Base-by-base conservation (phyloP, 2,888 invertebrate genomes). In the Cataglyphis albicans region DNA sequence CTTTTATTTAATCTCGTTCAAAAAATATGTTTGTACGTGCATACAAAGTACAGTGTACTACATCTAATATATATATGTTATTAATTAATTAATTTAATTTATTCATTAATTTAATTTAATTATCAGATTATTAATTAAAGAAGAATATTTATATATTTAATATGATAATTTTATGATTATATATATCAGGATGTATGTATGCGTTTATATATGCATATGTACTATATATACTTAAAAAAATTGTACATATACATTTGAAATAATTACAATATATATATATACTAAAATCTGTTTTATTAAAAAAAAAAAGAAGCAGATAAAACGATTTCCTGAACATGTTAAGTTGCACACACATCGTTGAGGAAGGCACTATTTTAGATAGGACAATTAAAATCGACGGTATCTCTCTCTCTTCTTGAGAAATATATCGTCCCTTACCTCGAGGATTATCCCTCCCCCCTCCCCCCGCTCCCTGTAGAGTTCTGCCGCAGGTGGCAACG, bases 401-500 rank as follows among this genome's bases (percentile, higher is more conserved):
- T 41, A 72, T 25, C 25, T 25, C 25, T 25, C 25, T 25, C 25
- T 25, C 25, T 25, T 61, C 15, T n/a, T 0, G 9, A 57, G 48
- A 25, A 76, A 52, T 80, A 73, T 82, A 78, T 78, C 44, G 59
- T 78, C 78, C 70, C 59, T 68, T 41, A 41, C 21, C 44, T 59
- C 59, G 57, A 78, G 72, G 44, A 70, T 29, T 70, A 70, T 70
- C 41, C 25, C 25, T 1, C 25, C 1, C 25, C 25, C 25, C 25
- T 1, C 25, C 25, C 25, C 25, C 25, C 25, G 1, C 25, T 1
- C 44, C 78, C 70, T 78, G 57, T 35, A 67, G 59, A 78, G 70
- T 44, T 78, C 59, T 78, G 59, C 78, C 78, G 78, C 78, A 78
- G 70, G 78, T 78, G 78, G 44, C 70, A 25, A 70, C 32, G 18